Conservation (phyloP, 1,140 invertebrate genomes). For the Drosophila pallidifrons region DNA sequence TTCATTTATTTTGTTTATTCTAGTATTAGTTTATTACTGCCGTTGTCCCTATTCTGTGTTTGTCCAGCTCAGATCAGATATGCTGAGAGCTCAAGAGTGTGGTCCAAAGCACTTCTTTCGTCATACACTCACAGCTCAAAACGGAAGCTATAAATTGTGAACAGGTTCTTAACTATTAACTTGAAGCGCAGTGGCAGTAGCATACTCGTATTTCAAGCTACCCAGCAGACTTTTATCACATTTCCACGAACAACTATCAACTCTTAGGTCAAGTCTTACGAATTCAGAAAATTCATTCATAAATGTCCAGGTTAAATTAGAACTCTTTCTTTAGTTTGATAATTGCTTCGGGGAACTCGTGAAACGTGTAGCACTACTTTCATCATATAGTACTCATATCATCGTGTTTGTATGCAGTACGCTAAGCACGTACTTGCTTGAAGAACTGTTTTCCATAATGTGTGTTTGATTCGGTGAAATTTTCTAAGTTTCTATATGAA, state of each 20-base stretch:
- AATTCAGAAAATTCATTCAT: constrained; percentile 60
- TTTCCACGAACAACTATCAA: constrained; percentile 58
- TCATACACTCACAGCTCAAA: constrained; percentile 39
- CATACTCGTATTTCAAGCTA: constrained; percentile 22
- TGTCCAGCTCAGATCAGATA: not conserved
- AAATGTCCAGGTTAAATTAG: constrained; percentile 54
- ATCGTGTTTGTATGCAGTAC: constrained; percentile 14
- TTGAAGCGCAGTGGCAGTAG: constrained; percentile 24
- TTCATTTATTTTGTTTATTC: constrained; percentile 60
- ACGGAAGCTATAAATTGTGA: constrained; percentile 70
- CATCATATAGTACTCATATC: constrained; percentile 11
- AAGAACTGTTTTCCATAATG: constrained; percentile 55
- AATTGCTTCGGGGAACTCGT: constrained; percentile 61
- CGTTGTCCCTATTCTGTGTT: constrained; percentile 39
- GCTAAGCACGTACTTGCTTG: constrained; percentile 61
- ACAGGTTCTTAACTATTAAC: constrained; percentile 58
- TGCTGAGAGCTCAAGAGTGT: constrained; percentile 26
- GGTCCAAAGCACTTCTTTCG: constrained; percentile 42
- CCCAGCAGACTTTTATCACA: constrained; percentile 25
- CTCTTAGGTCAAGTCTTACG: constrained; percentile 15
- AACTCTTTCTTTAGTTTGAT: constrained; percentile 62
- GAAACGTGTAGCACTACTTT: constrained; percentile 65
- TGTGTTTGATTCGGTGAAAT: constrained; percentile 60
- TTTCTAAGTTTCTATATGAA: constrained; percentile 27
- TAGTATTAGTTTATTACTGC: constrained; percentile 20